Evolutionary conservation across 2,113 vertebrate species (phyloP).

Genomic region (Lutjanus erythropterus): DNA sequence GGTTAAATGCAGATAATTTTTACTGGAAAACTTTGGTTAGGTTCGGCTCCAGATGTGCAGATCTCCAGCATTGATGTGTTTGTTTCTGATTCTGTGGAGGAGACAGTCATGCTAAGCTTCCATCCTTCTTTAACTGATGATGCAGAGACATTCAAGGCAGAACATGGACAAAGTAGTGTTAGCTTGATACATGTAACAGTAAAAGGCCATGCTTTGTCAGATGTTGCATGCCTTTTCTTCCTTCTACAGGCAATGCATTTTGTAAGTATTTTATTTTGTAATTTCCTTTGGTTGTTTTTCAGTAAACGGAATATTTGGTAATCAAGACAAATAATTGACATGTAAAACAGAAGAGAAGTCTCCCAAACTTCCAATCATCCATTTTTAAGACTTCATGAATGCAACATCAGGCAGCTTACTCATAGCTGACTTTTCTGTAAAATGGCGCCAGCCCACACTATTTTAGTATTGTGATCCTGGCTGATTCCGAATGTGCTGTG

Average conservation of each 20-base stretch:
- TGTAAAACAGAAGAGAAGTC: not conserved
- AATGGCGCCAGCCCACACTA: not conserved
- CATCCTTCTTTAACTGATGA: not conserved
- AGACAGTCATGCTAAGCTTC: not conserved
- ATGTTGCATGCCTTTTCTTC: not conserved
- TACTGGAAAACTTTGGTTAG: not conserved
- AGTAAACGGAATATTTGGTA: not conserved
- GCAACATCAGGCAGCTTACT: not conserved
- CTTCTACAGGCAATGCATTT: too few relatives aligned
- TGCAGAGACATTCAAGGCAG: not conserved
- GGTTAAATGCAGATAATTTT: not conserved
- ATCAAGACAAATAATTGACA: not conserved
- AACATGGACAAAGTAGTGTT: not conserved
- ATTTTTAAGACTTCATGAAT: not conserved
- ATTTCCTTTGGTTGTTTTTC: not conserved
- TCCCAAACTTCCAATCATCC: not conserved
- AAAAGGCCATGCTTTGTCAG: not conserved
- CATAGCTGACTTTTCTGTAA: not conserved
- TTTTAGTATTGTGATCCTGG: not conserved
- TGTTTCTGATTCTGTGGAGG: slow-evolving; percentile 8
- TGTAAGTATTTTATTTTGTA: not conserved
- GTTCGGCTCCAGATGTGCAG: not conserved
- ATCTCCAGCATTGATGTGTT: not conserved
- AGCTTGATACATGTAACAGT: not conserved
- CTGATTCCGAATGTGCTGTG: not conserved